These are phyloP conservation scores for Lycopodina hypogea DNA, from an alignment of 37 sponge, comb jelly and placozoan species.

Conservation along the genomic window DNA sequence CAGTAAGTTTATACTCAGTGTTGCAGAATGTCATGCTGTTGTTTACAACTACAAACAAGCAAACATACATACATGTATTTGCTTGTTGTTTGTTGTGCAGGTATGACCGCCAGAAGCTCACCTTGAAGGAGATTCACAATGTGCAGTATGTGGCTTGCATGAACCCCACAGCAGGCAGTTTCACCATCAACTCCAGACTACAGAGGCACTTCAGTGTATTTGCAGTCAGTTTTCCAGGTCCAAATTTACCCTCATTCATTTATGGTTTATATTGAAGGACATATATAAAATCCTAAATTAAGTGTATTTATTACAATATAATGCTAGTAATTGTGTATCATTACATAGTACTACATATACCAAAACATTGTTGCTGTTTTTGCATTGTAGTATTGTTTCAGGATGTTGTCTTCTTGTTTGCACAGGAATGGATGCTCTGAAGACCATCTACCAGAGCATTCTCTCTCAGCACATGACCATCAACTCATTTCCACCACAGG, in stretches of 20 bases:
- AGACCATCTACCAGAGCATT: constrained; percentile 92
- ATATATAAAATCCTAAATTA: no score
- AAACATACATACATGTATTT: no score
- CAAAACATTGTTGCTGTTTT: no score
- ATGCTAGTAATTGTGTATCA: no score
- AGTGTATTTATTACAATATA: no score
- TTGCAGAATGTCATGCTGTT: no score
- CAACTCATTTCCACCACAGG: constrained; percentile 47
- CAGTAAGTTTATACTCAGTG: no score
- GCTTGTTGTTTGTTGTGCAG: constrained; percentile 45
- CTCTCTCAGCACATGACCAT: constrained; percentile 74
- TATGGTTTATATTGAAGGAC: no score
- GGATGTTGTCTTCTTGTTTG: neutral
- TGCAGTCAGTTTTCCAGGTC: constrained; percentile 92
- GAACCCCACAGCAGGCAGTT: constrained; percentile 99
- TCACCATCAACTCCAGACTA: constrained; percentile 98
- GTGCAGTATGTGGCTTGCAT: constrained; percentile 98
- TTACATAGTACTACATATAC: no score
- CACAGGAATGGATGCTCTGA: constrained; percentile 67
- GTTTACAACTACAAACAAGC: no score
- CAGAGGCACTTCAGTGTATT: constrained; percentile 99
- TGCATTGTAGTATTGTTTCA: neutral
- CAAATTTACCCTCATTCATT: no score
- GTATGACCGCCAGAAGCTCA: constrained; percentile 93
- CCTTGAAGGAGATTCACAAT: constrained; percentile 93